Evolutionary conservation across 2,888 invertebrate species (phyloP), one percentile per base, ranked within the genome.

Genomic region (Linhomoeus sp.): DNA sequence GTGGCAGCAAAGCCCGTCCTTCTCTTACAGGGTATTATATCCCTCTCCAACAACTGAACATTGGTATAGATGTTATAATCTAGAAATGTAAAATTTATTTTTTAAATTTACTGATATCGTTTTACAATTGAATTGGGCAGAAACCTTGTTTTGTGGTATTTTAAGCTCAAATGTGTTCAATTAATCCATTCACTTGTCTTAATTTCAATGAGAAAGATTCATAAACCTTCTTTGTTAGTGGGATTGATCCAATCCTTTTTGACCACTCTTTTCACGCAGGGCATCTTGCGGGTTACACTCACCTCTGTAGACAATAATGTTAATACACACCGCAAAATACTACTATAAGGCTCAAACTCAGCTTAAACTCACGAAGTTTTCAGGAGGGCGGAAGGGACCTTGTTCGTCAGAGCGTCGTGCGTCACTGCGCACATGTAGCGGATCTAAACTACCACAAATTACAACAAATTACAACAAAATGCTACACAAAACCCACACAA

Each of bases 381-480:
- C 46, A 97, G 74, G 29, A 94, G 81, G 50, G 85, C 92, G 70
- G 85, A 86, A 0, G 90, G 87, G 2, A 88, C 80, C 9, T 88
- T 81, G 71, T 92, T 92, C 53, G 83, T 81, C 35, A 99, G 71
- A 50, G 90, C 77, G 67, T 99, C 97, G 66, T 87, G 84, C 1
- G 94, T 94, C 0, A 97, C 80, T 1, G 94, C 85, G 66, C 97
- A 97, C 79, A 90, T 88, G 65, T 88, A 99, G 56, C 94, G 75
- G 53, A 82, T 65, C 65, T 68, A 53, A 45, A 41, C 2, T 19
- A 14, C 17, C 17, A 41, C 3, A 15, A 24, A n/a, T n/a, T n/a
- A n/a, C n/a, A n/a, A n/a, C n/a, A n/a, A n/a, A n/a, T n/a, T n/a
- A n/a, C n/a, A n/a, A n/a, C n/a, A n/a, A n/a, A n/a, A n/a, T n/a